A percentile compares a stretch with the other conserved stretches of the same genome.
Evolutionary conservation across 1,140 invertebrate species (phyloP).

Genomic region (Holcopasites calliopsidis): DNA sequence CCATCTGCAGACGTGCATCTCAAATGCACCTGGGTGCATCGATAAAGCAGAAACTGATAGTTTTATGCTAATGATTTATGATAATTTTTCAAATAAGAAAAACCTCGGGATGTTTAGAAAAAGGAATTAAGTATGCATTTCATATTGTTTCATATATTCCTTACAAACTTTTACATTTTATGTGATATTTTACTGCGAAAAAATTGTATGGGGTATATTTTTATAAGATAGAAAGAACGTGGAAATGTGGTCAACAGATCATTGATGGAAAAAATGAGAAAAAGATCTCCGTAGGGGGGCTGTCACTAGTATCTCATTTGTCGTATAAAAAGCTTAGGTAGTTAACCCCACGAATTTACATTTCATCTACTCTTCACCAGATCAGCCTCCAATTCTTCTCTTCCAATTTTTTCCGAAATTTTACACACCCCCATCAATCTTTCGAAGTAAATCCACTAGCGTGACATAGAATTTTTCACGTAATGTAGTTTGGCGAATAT

Average conservation of each 20-base stretch:
- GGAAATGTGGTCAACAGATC: background rate
- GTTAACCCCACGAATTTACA: background rate
- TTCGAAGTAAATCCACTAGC: background rate
- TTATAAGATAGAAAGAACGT: background rate
- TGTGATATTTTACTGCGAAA: background rate
- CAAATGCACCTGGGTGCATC: background rate
- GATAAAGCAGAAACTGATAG: constrained; percentile 46
- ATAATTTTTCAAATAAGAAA: background rate
- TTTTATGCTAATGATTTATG: background rate
- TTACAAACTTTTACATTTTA: background rate
- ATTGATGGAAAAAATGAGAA: background rate
- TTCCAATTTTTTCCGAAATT: too few species aligned
- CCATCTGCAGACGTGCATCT: constrained; percentile 34
- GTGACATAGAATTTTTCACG: background rate
- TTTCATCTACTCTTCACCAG: background rate
- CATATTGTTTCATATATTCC: background rate
- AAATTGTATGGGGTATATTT: too few species aligned
- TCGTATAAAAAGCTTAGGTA: background rate
- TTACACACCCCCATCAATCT: too few species aligned
- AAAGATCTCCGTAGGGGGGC: background rate
- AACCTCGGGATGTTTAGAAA: background rate
- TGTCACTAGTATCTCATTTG: background rate
- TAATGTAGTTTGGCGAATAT: too few species aligned
- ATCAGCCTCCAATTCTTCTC: background rate
- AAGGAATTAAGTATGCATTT: background rate